Conservation (phyloP, 2,888 invertebrate species). For the Minunthozetes semirufus region DNA sequence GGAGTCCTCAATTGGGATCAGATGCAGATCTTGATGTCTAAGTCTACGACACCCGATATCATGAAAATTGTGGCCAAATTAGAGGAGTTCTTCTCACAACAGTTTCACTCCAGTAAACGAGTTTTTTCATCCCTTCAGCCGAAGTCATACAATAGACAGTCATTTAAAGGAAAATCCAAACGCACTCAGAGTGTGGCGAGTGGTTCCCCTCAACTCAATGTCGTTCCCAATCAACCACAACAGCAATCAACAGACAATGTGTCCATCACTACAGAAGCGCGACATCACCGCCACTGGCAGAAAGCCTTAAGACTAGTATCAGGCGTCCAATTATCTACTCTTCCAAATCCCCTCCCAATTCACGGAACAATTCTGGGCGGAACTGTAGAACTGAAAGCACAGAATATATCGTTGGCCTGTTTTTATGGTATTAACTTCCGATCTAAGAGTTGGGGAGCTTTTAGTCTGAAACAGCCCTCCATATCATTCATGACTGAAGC, state of each 20-base stretch:
- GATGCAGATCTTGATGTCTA: slow-evolving; percentile 90
- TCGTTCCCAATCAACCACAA: background rate
- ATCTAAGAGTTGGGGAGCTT: slow-evolving; percentile 90
- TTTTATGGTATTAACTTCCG: slow-evolving; percentile 97
- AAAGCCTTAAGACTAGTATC: slow-evolving; percentile 72
- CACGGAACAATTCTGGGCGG: slow-evolving; percentile 79
- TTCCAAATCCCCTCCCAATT: slow-evolving; percentile 50
- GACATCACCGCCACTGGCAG: slow-evolving; percentile 93
- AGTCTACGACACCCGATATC: slow-evolving; percentile 92
- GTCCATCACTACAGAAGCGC: slow-evolving; percentile 43
- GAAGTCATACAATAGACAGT: slow-evolving; percentile 40
- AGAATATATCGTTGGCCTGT: slow-evolving; percentile 87
- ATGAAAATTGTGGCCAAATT: slow-evolving; percentile 93
- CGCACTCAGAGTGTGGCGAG: slow-evolving; percentile 26
- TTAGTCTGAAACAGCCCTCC: slow-evolving; percentile 83
- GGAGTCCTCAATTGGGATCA: slow-evolving; percentile 92
- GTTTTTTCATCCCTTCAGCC: slow-evolving; percentile 67
- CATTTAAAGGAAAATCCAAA: slow-evolving; percentile 24
- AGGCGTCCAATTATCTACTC: slow-evolving; percentile 63
- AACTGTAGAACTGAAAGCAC: slow-evolving; percentile 60
- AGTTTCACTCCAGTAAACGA: slow-evolving; percentile 89
- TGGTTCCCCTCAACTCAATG: slow-evolving; percentile 22
- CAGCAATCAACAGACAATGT: slow-evolving; percentile 7
- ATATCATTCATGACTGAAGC: slow-evolving; percentile 90
- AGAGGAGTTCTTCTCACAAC: slow-evolving; percentile 95